Base-by-base conservation (phyloP, 2,113 vertebrate species). In the Malurus elegans region DNA sequence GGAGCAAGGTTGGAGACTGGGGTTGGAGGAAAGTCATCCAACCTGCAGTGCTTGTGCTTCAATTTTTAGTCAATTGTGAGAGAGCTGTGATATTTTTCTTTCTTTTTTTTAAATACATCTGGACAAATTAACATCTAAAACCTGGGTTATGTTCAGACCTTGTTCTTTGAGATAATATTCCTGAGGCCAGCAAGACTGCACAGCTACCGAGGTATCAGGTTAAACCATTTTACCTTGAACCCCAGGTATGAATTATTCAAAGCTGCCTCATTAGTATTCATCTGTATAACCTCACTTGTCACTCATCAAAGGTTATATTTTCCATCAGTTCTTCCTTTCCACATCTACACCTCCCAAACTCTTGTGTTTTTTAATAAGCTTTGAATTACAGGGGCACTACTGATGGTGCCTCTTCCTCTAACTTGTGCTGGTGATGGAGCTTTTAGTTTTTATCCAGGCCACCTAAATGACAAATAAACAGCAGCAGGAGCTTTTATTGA, bases 171-270 rank as follows among this genome's bases (percentile, higher is more conserved):
- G 79, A 54, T 88, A 58, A 82, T 79, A 62, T 95, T 88, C 94
- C 84, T 72, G 85, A 95, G 92, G 91, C 74, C 78, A 82, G 88
- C 66, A 83, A 69, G 62, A 56, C 16, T 72, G 40, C 4, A 1
- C 32, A 60, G 7, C 88, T 75, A 88, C 44, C 21, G 14, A 93
- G 64, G 71, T 67, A 78, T 38, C 64, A 75, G 83, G 72, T 93
- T 93, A 71, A 83, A 91, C 34, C 7, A 1, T 71, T 88, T 93
- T 94, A 93, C 95, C 92, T 97, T 96, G 92, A 96, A 96, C 84
- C 70, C 40, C 5, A 2, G 25, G 21, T 11, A 87, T 93, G 91
- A 95, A 96, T 97, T 94, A 97, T 97, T 94, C 83, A 97, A 61
- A 48, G 25, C 20, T 50, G 79, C 72, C 82, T 70, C 50, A 81